phyloP scores from a whole-genome alignment of 2,888 invertebrate species.

The Pelosia muscerda region DNA sequence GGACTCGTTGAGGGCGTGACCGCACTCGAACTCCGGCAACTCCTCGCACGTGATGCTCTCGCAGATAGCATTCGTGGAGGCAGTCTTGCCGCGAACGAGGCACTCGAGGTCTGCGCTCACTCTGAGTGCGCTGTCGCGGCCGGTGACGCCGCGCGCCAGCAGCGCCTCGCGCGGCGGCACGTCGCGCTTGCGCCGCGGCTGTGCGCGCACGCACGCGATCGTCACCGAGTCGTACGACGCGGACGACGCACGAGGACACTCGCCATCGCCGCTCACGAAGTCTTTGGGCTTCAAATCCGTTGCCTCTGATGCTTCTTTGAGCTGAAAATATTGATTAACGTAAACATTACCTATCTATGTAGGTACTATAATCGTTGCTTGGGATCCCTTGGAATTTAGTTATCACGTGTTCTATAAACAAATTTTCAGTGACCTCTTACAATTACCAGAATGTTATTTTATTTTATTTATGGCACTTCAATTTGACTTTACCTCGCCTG shows the following conservation, averaged over 20 bases:
- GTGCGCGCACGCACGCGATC: constrained; percentile 61
- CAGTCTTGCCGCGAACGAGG: not conserved
- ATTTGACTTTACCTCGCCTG: too few species aligned
- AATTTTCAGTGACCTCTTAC: too few species aligned
- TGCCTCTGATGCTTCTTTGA: constrained; percentile 54
- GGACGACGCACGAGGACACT: constrained; percentile 29
- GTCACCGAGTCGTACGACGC: constrained; percentile 57
- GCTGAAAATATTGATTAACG: constrained; percentile 39
- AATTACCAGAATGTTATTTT: too few species aligned
- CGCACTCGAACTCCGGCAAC: constrained; percentile 7
- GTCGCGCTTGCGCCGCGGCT: constrained; percentile 56
- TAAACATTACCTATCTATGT: not conserved
- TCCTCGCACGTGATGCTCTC: constrained; percentile 7
- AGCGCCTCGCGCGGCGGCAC: constrained; percentile 33
- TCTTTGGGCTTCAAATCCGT: constrained; percentile 42
- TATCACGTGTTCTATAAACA: not conserved
- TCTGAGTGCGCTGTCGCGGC: not conserved
- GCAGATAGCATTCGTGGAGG: not conserved
- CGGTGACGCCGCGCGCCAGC: not conserved
- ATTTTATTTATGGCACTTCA: too few species aligned
- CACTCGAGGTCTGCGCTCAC: not conserved
- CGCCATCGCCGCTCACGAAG: constrained; percentile 51
- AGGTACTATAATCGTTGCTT: not conserved
- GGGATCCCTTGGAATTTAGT: too few species aligned
- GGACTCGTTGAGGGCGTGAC: constrained; percentile 5